Evolutionary conservation across 1,140 invertebrate genomes (phyloP).

Genomic region (Odontomachus brunneus): DNA sequence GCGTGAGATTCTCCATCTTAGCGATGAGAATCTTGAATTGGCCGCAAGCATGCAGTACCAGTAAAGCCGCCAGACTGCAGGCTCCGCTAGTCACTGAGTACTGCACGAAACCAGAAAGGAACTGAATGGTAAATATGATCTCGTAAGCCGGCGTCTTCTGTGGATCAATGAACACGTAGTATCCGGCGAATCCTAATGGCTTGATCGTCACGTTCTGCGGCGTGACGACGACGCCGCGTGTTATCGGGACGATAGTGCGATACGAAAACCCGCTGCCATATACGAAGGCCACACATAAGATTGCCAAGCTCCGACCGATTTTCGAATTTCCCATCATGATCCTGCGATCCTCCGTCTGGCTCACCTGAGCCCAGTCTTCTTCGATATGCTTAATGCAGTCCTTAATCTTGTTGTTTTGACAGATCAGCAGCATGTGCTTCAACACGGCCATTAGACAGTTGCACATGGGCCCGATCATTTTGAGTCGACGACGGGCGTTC

Average conservation of each 20-base stretch:
- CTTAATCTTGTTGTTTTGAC: constrained; percentile 60
- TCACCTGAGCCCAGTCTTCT: constrained; percentile 71
- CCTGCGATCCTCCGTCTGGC: not conserved
- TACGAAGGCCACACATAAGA: constrained; percentile 8
- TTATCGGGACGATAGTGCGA: constrained; percentile 39
- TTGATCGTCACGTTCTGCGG: constrained; percentile 34
- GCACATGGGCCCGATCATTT: constrained; percentile 73
- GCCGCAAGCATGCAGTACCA: constrained; percentile 74
- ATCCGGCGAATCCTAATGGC: constrained; percentile 66
- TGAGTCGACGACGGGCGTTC: constrained; percentile 53
- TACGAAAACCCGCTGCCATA: constrained; percentile 52
- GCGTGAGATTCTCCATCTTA: constrained; percentile 37
- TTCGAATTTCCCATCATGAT: constrained; percentile 36
- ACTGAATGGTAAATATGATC: constrained; percentile 68
- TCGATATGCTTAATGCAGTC: constrained; percentile 69
- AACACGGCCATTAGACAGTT: constrained; percentile 71
- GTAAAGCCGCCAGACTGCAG: constrained; percentile 67
- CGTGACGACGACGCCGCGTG: not conserved
- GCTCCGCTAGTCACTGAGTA: constrained; percentile 66
- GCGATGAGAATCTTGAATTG: constrained; percentile 73
- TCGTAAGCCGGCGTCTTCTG: constrained; percentile 65
- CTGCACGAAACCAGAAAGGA: constrained; percentile 60
- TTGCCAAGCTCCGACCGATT: constrained; percentile 20
- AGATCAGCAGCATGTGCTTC: constrained; percentile 73
- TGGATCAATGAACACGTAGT: constrained; percentile 58